Base-by-base conservation (phyloP, 2,113 vertebrate genomes). In the Pimephales promelas region DNA sequence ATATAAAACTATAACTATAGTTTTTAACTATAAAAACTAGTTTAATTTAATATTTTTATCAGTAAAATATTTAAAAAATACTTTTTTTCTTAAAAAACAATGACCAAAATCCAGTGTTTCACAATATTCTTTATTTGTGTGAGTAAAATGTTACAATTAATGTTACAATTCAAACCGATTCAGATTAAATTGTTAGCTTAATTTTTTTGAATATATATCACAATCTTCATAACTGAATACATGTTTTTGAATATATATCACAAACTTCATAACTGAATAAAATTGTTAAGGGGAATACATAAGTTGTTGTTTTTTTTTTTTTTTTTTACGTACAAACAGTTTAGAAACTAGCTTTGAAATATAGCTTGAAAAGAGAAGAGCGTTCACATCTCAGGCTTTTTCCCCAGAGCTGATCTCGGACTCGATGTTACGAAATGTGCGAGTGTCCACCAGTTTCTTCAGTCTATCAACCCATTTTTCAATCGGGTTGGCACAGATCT, bases 381-480 rank as follows among this genome's bases (percentile, higher is more conserved):
- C 5, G 5, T 45, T 72, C 20, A n/a, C 40, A 26, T 52, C 8
- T 80, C 52, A 80, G n/a, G 1, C 14, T 10, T 4, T 22, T 5
- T 79, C 24, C 40, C 3, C 26, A 61, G 74, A 40, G 54, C 11
- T 45, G 10, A 2, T 26, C 2, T 3, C 31, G 11, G 3, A 3
- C 7, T 3, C 47, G 1, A 2, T 68, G 2, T 34, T 31, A 13
- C 43, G 54, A 18, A 85, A 14, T 28, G 9, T 61, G 22, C 8
- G 68, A 22, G 1, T 4, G 11, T 74, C 57, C 79, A 85, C 16
- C 11, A 64, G 24, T 0, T 49, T 24, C 20, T 40, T 79, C 54
- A 87, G 66, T 20, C 47, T 52, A 47, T 75, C n/a, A 40, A 82
- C 73, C 83, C 79, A 82, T 26, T 2, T 54, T 14, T 47, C 43